Conservation (phyloP, 2,113 vertebrate genomes). For the Aphyosemion australe region DNA sequence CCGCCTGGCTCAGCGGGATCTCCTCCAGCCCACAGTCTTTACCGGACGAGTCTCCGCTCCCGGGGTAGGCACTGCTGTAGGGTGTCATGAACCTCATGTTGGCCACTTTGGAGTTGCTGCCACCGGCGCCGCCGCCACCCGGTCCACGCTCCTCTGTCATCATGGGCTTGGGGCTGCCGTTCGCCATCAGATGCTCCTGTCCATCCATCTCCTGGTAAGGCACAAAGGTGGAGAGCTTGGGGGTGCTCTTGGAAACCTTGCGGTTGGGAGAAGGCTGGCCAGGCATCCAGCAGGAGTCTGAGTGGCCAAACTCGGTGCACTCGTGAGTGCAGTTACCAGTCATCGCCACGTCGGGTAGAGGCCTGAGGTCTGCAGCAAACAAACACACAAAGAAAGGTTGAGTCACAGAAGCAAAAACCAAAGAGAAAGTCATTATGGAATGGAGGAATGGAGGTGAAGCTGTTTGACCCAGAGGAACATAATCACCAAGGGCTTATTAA, state of each 20-base stretch:
- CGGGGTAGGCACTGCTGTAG: constrained; percentile 96
- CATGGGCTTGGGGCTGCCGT: constrained; percentile 91
- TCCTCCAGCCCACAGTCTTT: constrained; percentile 96
- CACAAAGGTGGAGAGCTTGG: constrained; percentile 99
- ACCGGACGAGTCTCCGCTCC: constrained; percentile 88
- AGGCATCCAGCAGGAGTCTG: constrained; percentile 98
- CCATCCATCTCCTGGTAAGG: constrained; percentile 98
- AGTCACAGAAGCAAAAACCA: not conserved
- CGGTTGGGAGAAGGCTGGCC: constrained; percentile 91
- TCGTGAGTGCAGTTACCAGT: constrained; percentile 96
- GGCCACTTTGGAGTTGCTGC: constrained; percentile 88
- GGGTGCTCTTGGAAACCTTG: constrained; percentile 86
- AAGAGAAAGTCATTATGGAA: fast-evolving
- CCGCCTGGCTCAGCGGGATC: constrained; percentile 95
- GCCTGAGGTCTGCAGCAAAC: constrained; percentile 87
- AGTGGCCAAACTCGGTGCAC: constrained; percentile 97
- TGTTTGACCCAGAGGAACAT: not conserved
- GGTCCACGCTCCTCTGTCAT: constrained; percentile 86
- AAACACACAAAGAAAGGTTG: constrained; percentile 9
- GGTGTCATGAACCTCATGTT: constrained; percentile 96
- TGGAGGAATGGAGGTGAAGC: constrained; percentile 2
- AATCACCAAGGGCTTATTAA: not conserved
- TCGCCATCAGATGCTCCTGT: constrained; percentile 88
- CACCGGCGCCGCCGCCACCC: constrained; percentile 55
- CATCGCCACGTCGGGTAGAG: constrained; percentile 97